phyloP scores from a whole-genome alignment of 1,140 invertebrate species.

The Camponotus floridanus region DNA sequence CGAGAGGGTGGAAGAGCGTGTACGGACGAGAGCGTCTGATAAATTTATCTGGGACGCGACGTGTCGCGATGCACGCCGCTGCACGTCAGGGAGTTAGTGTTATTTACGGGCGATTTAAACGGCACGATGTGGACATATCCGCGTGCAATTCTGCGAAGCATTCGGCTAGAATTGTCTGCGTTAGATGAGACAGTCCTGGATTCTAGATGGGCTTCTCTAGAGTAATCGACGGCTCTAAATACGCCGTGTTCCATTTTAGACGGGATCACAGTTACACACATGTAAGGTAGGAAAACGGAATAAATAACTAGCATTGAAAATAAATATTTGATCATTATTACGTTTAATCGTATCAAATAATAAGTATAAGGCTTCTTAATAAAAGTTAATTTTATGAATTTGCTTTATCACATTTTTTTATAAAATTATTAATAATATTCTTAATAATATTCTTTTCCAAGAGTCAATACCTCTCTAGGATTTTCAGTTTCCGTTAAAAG shows the following conservation, averaged over 20 bases:
- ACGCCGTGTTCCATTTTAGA: background rate
- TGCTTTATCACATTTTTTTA: background rate
- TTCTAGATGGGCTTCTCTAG: slow-evolving; percentile 1
- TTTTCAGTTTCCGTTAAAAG: slow-evolving; percentile 17
- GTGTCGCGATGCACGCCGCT: slow-evolving; percentile 1
- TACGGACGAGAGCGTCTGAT: slow-evolving; percentile 15
- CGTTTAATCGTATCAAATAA: background rate
- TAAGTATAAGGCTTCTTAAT: background rate
- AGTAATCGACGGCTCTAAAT: slow-evolving; percentile 21
- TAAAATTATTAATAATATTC: background rate
- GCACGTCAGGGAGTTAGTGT: background rate
- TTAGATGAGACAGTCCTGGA: background rate
- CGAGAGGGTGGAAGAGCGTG: slow-evolving; percentile 20
- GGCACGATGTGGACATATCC: slow-evolving; percentile 11
- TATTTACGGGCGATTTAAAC: slow-evolving; percentile 46
- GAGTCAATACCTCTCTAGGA: background rate
- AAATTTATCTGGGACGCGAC: slow-evolving; percentile 32
- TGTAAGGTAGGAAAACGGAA: background rate
- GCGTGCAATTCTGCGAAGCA: slow-evolving; percentile 13
- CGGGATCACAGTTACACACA: background rate
- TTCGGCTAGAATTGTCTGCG: slow-evolving; percentile 1
- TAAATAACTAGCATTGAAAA: background rate
- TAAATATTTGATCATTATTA: background rate
- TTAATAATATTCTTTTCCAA: background rate
- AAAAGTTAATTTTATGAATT: background rate